Evolutionary conservation across 2,888 invertebrate species (phyloP), one percentile per base, ranked within the genome.

Genomic region (Lottia gigantea): DNA sequence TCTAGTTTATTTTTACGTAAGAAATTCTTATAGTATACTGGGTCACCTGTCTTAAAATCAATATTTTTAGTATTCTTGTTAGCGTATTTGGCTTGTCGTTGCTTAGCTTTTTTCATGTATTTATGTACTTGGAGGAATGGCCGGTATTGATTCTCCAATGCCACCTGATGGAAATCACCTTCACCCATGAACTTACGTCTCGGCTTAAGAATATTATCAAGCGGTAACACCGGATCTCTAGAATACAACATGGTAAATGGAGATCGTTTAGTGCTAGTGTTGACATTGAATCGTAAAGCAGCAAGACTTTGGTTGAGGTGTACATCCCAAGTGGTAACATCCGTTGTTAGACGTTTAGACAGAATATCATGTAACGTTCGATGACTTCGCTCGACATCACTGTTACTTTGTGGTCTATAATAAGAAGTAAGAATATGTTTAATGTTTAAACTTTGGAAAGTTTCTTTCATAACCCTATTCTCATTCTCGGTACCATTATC

Each of bases 241-340:
- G 71, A 72, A 23, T 74, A 75, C 14, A 78, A 23, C 14, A 76
- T 49, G 23, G 40, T 72, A 46, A 74, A 76, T 40, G 76, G 74
- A 47, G 49, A 25, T 66, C 72, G 12, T 66, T n/a, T n/a, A n/a
- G n/a, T n/a, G n/a, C n/a, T n/a, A n/a, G n/a, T n/a, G n/a, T n/a
- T n/a, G n/a, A n/a, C n/a, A n/a, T n/a, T n/a, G n/a, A n/a, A n/a
- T n/a, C n/a, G n/a, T n/a, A n/a, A n/a, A n/a, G n/a, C n/a, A n/a
- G n/a, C n/a, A n/a, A n/a, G n/a, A n/a, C n/a, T n/a, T n/a, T n/a
- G n/a, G n/a, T n/a, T n/a, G n/a, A n/a, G n/a, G n/a, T n/a, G n/a
- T n/a, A n/a, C n/a, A n/a, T n/a, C n/a, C n/a, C n/a, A n/a, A n/a
- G n/a, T n/a, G n/a, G n/a, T n/a, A n/a, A n/a, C n/a, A n/a, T n/a